Percentiles rank a stretch among this genome's conserved stretches.
Evolutionary conservation across 2,888 invertebrate genomes (phyloP).

Genomic region (Agriopis marginaria): DNA sequence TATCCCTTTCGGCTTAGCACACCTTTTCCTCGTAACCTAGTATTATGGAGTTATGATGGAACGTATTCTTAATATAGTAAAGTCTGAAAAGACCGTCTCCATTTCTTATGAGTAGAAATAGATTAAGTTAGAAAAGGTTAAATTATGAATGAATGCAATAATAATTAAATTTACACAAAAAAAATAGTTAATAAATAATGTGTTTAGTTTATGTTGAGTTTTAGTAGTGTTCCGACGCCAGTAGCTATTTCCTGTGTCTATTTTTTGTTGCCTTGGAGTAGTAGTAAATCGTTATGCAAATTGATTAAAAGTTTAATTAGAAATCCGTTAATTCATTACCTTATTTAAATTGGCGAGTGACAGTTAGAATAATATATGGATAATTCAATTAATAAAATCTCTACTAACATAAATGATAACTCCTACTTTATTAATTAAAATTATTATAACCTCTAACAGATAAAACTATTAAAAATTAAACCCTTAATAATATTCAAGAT

Average conservation of each 20-base stretch:
- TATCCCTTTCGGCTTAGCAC: background rate
- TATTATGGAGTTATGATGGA: background rate
- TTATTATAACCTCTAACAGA: background rate
- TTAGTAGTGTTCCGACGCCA: slow-evolving; percentile 8
- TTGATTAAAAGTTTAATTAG: slow-evolving; percentile 3
- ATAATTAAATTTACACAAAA: slow-evolving; percentile 9
- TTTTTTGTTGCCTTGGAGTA: slow-evolving; percentile 3
- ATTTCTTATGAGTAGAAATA: slow-evolving; percentile 2
- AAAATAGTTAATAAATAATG: slow-evolving; percentile 12
- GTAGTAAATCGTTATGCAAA: slow-evolving; percentile 13
- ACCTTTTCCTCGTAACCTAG: too few relatives aligned
- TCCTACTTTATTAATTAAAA: too few relatives aligned
- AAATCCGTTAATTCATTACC: slow-evolving; percentile 4
- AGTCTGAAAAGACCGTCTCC: background rate
- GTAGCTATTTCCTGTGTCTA: slow-evolving; percentile 18
- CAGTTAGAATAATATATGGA: background rate
- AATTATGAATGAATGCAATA: background rate
- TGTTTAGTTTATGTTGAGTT: slow-evolving; percentile 1
- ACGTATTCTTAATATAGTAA: background rate
- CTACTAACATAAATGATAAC: too few relatives aligned
- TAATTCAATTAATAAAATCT: too few relatives aligned
- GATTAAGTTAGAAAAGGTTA: background rate
- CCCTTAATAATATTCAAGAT: too few relatives aligned
- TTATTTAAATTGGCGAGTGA: slow-evolving; percentile 7
- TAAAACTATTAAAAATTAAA: too few relatives aligned